A percentile compares a stretch with the other conserved stretches of the same genome.
Evolutionary conservation across 2,113 vertebrate species (phyloP).

Genomic region (Lichenostomus cassidix): DNA sequence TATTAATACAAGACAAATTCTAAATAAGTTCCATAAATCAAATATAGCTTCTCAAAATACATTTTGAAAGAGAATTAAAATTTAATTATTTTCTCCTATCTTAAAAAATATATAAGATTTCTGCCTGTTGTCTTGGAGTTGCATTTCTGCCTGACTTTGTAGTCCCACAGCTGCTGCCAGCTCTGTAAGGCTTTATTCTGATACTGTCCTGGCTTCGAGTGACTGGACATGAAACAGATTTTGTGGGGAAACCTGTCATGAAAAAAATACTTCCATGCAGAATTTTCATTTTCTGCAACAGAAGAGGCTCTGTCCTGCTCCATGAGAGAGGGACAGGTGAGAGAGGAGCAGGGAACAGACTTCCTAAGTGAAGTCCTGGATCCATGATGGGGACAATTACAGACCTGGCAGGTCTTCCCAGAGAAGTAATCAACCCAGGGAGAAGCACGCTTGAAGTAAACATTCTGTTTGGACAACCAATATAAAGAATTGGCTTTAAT

Average conservation of each 20-base stretch:
- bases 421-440: neutral
- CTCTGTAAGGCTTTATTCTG: neutral
- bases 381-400: neutral
- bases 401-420: neutral
- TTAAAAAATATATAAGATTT: neutral
- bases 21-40: neutral
- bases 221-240: neutral
- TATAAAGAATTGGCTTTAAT: neutral
- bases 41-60: neutral
- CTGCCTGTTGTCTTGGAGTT: neutral
- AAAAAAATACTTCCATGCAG: neutral
- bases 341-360: fast-evolving
- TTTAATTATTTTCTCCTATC: neutral
- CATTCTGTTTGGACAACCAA: neutral
- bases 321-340: neutral
- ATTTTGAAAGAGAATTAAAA: neutral
- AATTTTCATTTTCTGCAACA: neutral
- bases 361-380: neutral
- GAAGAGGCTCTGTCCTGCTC: neutral
- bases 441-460: neutral
- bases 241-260: neutral
- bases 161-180: neutral
- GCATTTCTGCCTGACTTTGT: neutral
- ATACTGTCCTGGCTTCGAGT: neutral
- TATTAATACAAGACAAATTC: neutral